Evolutionary conservation across 1,140 invertebrate species (phyloP).

Genomic region (Scylla paramamosain): DNA sequence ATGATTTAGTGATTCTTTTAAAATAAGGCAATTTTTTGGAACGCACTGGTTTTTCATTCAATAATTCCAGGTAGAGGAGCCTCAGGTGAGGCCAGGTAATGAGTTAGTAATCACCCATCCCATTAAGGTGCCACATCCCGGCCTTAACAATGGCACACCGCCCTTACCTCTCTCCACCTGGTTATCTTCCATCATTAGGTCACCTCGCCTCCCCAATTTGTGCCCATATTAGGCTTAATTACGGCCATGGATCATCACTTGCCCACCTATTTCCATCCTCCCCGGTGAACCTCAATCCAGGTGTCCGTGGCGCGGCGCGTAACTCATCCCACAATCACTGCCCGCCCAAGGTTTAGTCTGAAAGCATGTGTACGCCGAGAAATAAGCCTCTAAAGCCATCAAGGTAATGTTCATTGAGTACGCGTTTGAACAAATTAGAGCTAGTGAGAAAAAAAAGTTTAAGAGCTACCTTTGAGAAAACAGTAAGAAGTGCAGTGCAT

Average conservation of each 20-base stretch:
- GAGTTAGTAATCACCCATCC: neutral
- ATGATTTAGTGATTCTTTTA: neutral
- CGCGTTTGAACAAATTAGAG: no score
- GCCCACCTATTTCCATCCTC: neutral
- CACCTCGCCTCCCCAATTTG: conserved; percentile 8
- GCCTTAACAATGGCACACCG: neutral
- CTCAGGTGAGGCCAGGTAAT: neutral
- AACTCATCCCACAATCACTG: neutral
- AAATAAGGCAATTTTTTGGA: neutral
- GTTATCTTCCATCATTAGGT: conserved; percentile 22
- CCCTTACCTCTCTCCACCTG: neutral
- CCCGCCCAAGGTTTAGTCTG: neutral
- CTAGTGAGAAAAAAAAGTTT: no score
- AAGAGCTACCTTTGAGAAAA: no score
- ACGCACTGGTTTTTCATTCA: neutral
- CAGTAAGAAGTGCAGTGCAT: no score
- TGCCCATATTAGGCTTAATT: neutral
- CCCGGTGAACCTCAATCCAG: neutral
- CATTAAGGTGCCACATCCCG: conserved; percentile 9
- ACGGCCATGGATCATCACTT: neutral
- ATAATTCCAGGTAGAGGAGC: neutral
- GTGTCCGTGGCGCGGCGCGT: neutral
- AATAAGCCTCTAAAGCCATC: neutral
- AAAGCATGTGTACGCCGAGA: neutral
- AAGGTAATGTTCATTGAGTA: no score